Conservation (phyloP, 35 echinoderm and acorn worm species). For the Nesometra sesokonis region DNA sequence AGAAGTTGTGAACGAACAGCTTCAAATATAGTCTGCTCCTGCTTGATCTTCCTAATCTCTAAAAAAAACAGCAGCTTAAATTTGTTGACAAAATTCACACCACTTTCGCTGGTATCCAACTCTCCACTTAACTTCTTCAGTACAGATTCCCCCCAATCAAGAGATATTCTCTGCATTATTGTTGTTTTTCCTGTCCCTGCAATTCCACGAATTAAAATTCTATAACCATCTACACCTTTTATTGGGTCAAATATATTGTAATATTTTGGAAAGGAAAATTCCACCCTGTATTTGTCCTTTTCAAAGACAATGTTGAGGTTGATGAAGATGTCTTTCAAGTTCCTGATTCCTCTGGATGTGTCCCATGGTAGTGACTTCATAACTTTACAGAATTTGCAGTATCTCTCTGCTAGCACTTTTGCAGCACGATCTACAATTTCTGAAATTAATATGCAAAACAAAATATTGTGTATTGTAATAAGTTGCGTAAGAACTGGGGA, state of each 20-base stretch:
- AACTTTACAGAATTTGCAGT: not conserved
- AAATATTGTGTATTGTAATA: no score
- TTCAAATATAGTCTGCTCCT: not conserved
- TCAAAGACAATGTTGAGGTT: not conserved
- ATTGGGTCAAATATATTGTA: not conserved
- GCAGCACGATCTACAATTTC: not conserved
- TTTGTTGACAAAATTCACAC: not conserved
- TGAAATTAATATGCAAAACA: not conserved
- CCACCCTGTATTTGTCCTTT: not conserved
- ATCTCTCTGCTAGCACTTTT: not conserved
- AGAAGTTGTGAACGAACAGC: not conserved
- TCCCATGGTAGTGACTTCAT: not conserved
- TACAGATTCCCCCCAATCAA: not conserved
- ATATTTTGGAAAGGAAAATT: not conserved
- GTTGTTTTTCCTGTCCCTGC: not conserved
- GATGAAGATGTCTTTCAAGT: not conserved
- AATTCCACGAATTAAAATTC: not conserved
- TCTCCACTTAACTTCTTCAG: not conserved
- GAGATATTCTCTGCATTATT: not conserved
- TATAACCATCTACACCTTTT: not conserved
- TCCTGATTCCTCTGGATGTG: not conserved
- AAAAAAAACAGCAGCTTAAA: not conserved
- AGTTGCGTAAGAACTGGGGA: no score
- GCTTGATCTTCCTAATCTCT: not conserved
- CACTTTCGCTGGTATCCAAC: not conserved